Percentiles rank a stretch among this genome's conserved stretches.
Conservation (phyloP, 2,888 invertebrate genomes). For the Portevinia maculata region DNA sequence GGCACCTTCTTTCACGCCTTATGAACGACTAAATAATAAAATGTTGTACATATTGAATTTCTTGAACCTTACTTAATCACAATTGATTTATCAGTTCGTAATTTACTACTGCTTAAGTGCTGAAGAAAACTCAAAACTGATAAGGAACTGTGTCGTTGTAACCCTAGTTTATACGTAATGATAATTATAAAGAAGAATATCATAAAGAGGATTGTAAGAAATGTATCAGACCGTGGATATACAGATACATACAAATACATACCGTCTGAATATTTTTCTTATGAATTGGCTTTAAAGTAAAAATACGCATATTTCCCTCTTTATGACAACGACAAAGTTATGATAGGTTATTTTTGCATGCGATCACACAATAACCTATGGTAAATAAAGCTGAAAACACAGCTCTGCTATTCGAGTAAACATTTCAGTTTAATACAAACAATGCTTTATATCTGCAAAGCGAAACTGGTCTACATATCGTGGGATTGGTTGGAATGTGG, state of each 20-base stretch:
- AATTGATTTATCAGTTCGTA: slow-evolving; percentile 41
- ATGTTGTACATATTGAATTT: too few relatives aligned
- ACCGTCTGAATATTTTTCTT: not conserved
- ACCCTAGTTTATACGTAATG: slow-evolving; percentile 7
- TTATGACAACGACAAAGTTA: slow-evolving; percentile 7
- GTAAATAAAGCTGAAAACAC: slow-evolving; percentile 13
- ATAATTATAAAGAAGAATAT: not conserved
- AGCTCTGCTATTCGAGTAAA: not conserved
- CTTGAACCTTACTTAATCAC: slow-evolving; percentile 20
- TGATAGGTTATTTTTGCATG: not conserved
- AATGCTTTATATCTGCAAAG: not conserved
- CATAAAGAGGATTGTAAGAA: not conserved
- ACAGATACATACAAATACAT: not conserved
- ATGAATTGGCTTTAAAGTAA: not conserved
- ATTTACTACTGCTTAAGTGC: slow-evolving; percentile 10
- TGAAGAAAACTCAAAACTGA: slow-evolving; percentile 3
- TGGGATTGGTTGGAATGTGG: too few relatives aligned
- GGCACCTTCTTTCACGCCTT: slow-evolving; percentile 16
- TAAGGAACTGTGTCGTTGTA: slow-evolving; percentile 32
- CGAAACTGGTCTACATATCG: not conserved
- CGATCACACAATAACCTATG: not conserved
- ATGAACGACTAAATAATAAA: slow-evolving; percentile 16
- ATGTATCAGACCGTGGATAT: not conserved
- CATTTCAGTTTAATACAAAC: not conserved
- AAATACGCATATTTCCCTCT: not conserved